A percentile compares a stretch with the other conserved stretches of the same genome.
Evolutionary conservation across 2,113 vertebrate genomes (phyloP).

Genomic region (Noctilio leporinus): DNA sequence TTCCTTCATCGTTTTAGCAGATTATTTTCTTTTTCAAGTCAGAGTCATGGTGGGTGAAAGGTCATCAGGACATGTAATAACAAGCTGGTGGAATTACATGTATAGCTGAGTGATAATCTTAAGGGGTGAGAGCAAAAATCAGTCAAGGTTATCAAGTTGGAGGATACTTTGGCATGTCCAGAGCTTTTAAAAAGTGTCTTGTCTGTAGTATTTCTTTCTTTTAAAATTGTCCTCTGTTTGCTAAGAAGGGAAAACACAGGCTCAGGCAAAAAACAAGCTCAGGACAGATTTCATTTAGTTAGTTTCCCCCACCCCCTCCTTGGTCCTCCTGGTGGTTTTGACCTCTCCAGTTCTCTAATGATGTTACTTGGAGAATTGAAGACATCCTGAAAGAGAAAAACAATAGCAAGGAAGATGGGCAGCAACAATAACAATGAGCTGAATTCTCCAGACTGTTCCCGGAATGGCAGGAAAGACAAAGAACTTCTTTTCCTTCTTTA

Average conservation of each 20-base stretch:
- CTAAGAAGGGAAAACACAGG: neutral
- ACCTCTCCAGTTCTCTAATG: neutral
- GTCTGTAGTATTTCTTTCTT: neutral
- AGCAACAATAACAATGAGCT: neutral
- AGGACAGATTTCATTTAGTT: neutral
- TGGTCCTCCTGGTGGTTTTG: neutral
- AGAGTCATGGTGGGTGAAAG: neutral
- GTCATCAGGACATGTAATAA: neutral
- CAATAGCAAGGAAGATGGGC: neutral
- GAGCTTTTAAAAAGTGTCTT: neutral
- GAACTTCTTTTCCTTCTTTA: neutral
- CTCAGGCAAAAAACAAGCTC: neutral
- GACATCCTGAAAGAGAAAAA: conserved; percentile 10
- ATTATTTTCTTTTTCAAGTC: neutral
- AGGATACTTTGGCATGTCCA: neutral
- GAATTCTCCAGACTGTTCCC: neutral
- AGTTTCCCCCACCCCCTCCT: neutral
- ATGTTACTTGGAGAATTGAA: conserved; percentile 32
- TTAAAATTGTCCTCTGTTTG: neutral
- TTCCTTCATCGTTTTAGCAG: neutral
- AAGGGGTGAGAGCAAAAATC: neutral
- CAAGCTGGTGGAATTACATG: neutral
- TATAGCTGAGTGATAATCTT: neutral
- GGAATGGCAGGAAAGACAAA: conserved; percentile 43
- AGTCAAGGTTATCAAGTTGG: neutral